phyloP scores from a whole-genome alignment of 2,797 vertebrate species.

The Rhinatrema bivittatum region DNA sequence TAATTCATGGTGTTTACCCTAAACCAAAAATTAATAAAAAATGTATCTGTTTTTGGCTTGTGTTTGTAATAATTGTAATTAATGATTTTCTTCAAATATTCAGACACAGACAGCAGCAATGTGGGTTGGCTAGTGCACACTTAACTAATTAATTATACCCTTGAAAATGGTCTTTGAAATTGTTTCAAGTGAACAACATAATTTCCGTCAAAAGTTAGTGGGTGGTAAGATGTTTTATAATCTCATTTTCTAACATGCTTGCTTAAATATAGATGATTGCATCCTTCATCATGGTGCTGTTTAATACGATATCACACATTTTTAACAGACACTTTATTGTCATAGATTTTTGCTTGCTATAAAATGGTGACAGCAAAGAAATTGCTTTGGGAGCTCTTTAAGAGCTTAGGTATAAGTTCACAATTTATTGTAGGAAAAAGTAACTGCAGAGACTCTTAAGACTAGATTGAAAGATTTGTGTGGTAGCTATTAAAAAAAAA shows the following conservation, averaged over 20 bases:
- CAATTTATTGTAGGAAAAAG: background rate
- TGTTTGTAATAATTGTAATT: conserved; percentile 1
- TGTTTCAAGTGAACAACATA: background rate
- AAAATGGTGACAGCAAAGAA: background rate
- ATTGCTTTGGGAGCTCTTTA: background rate
- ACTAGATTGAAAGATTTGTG: background rate
- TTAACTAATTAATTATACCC: conserved; percentile 5
- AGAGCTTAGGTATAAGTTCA: background rate
- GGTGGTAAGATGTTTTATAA: background rate
- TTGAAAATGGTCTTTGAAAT: background rate
- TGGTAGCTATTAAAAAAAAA: background rate
- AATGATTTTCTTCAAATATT: background rate
- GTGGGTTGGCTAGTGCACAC: background rate
- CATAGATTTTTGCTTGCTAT: background rate
- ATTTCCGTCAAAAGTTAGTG: background rate
- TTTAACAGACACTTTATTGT: too few species aligned
- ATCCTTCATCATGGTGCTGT: background rate
- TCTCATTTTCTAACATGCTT: background rate
- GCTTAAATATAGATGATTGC: background rate
- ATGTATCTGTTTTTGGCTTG: background rate
- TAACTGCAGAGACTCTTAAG: background rate
- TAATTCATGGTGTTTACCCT: conserved; percentile 2
- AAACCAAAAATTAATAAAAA: accelerated
- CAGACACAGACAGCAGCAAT: background rate
- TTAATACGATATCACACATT: background rate